phyloP scores from a whole-genome alignment of 1,140 invertebrate species.

The Polypedilum pembai region DNA sequence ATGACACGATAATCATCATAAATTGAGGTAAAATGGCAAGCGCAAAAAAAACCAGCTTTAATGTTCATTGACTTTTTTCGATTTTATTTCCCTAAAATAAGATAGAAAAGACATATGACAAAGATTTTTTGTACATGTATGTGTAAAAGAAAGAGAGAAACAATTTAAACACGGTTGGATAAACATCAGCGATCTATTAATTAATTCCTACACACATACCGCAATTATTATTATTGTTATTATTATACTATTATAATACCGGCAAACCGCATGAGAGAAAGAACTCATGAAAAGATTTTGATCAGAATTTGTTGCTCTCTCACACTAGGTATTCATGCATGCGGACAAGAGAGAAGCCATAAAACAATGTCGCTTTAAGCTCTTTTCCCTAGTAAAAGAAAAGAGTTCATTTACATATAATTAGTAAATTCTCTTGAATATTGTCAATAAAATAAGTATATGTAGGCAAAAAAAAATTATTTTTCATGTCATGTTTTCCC shows the following conservation, averaged over 20 bases:
- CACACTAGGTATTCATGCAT: neutral
- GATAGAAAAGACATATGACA: neutral
- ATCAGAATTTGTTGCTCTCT: neutral
- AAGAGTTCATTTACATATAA: slow-evolving; percentile 1
- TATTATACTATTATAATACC: neutral
- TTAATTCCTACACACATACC: slow-evolving; percentile 12
- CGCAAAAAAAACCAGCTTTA: neutral
- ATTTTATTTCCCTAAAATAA: neutral
- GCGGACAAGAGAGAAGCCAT: neutral
- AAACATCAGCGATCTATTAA: slow-evolving; percentile 13
- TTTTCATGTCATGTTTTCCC: no score
- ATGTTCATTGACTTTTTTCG: slow-evolving; percentile 7
- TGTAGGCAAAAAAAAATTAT: neutral
- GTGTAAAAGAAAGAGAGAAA: neutral
- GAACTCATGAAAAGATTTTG: neutral
- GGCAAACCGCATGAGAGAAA: neutral
- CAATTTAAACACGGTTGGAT: slow-evolving; percentile 17
- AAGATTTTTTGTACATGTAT: neutral
- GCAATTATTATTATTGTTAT: neutral
- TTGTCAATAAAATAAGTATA: neutral
- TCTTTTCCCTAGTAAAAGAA: neutral
- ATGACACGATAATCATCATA: slow-evolving; percentile 11
- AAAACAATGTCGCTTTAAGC: neutral
- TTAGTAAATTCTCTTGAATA: neutral
- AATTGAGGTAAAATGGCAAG: neutral